Base-by-base conservation (phyloP, 2,797 vertebrate species). In the Chiroxiphia lanceolata region DNA sequence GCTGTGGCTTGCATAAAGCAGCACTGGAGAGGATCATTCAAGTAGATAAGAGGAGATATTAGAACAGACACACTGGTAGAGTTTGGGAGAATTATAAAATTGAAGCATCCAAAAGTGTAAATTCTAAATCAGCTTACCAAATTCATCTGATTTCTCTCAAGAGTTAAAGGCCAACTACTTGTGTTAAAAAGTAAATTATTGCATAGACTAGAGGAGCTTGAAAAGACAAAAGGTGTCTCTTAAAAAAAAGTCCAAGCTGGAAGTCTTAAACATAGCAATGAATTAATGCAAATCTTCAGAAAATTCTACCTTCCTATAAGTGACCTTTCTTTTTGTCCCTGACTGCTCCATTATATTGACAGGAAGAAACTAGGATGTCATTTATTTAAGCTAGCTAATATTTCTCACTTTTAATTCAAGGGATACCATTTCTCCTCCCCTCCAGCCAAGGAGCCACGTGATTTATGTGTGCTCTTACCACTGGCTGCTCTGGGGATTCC, bases 301-400 rank as follows among this genome's bases (percentile, higher is more conserved):
- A 94, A 83, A 83, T 69, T 86, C 70, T 63, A 60, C n/a, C 26
- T 95, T 92, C 51, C 56, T 79, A 6, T 60, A 88, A 59, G 70
- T 86, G 94, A 91, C 34, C 26, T 90, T 93, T 88, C 70, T 56
- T 93, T 79, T 60, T 25, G 15, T 71, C 68, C 70, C 83, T 40
- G 54, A 29, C n/a, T 74, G 60, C 26, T 84, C n/a, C 3, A 2
- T 82, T 79, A 70, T 29, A 93, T 33, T 44, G 59, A 70, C 47
- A 93, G 34, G 60, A 88, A 84, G 65, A 95, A 94, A 74, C 53
- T 9, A 84, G 67, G 33, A 82, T 93, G 80, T 65, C 36, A 96
- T 84, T 95, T 94, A 94, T 85, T 87, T 93, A 82, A 82, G 87
- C 77, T 70, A 76, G 59, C 48, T 83, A 87, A 76, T 77, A 82